These are phyloP conservation scores for Mechanitis messenoides DNA, from an alignment of 2,888 invertebrate genomes.

Conservation along the genomic window DNA sequence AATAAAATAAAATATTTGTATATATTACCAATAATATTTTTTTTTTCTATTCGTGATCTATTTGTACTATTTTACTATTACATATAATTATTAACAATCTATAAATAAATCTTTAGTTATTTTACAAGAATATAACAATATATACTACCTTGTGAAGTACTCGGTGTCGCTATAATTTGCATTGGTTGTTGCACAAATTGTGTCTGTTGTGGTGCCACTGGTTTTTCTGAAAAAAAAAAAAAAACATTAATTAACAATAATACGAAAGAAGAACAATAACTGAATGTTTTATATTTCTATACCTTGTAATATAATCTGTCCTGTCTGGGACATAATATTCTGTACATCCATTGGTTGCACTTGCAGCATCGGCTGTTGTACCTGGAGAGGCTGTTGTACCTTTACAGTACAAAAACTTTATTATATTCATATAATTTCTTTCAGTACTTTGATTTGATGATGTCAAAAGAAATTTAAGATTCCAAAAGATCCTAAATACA, in stretches of 20 bases:
- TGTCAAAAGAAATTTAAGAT: too few relatives aligned
- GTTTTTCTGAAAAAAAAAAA: slow-evolving; percentile 45
- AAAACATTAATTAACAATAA: background rate
- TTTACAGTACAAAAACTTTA: slow-evolving; percentile 5
- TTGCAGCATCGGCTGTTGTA: slow-evolving; percentile 59
- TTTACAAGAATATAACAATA: background rate
- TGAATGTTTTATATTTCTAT: slow-evolving; percentile 11
- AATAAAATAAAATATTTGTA: too few relatives aligned
- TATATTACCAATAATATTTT: too few relatives aligned
- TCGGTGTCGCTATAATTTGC: slow-evolving; percentile 66
- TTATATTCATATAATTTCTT: too few relatives aligned
- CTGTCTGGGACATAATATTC: slow-evolving; percentile 64
- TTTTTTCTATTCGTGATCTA: too few relatives aligned
- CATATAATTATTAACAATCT: background rate
- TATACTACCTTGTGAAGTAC: slow-evolving; percentile 58
- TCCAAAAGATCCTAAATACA: too few relatives aligned
- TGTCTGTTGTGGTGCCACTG: slow-evolving; percentile 49
- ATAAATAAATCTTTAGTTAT: background rate
- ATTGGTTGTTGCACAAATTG: slow-evolving; percentile 68
- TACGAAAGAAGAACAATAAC: background rate
- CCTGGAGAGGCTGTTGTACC: slow-evolving; percentile 50
- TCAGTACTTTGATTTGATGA: too few relatives aligned
- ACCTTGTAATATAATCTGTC: slow-evolving; percentile 71
- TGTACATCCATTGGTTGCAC: slow-evolving; percentile 71
- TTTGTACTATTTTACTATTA: too few relatives aligned